Conservation (phyloP, 2,888 invertebrate genomes). For the Gnatocerus cornutus region DNA sequence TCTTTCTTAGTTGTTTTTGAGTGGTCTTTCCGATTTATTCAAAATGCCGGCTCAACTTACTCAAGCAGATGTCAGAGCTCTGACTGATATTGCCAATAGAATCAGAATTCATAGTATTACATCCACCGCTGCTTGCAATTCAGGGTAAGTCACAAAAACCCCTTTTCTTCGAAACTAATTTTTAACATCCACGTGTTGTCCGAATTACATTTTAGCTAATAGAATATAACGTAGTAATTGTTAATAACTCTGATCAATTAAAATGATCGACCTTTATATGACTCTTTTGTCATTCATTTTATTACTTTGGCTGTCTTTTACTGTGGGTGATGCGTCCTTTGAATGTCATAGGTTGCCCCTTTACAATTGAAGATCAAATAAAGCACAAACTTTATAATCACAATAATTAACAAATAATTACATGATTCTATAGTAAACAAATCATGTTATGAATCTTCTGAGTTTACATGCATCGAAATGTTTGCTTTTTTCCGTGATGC, state of each 20-base stretch:
- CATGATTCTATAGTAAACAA: slow-evolving; percentile 15
- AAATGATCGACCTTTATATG: slow-evolving; percentile 20
- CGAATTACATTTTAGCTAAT: not conserved
- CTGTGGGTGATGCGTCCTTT: not conserved
- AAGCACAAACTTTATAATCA: slow-evolving; percentile 12
- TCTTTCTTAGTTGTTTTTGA: slow-evolving; percentile 32
- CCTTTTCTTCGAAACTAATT: not conserved
- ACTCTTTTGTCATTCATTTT: slow-evolving; percentile 20
- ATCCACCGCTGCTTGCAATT: slow-evolving; percentile 94
- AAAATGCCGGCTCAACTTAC: slow-evolving; percentile 58
- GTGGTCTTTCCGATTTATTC: slow-evolving; percentile 17
- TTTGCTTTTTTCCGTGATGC: not conserved
- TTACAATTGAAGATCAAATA: slow-evolving; percentile 17
- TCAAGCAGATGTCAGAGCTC: slow-evolving; percentile 74
- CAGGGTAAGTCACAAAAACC: slow-evolving; percentile 85
- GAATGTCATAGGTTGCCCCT: slow-evolving; percentile 7
- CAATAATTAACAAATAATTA: slow-evolving; percentile 15
- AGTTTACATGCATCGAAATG: not conserved
- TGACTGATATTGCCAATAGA: slow-evolving; percentile 94
- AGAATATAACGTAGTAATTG: slow-evolving; percentile 8
- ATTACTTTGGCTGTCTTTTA: not conserved
- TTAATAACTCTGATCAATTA: slow-evolving; percentile 11
- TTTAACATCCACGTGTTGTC: not conserved
- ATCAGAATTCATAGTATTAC: slow-evolving; percentile 93
- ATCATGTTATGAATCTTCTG: slow-evolving; percentile 13